phyloP scores from a whole-genome alignment of 1,140 invertebrate genomes.

The Andricus grossulariae region DNA sequence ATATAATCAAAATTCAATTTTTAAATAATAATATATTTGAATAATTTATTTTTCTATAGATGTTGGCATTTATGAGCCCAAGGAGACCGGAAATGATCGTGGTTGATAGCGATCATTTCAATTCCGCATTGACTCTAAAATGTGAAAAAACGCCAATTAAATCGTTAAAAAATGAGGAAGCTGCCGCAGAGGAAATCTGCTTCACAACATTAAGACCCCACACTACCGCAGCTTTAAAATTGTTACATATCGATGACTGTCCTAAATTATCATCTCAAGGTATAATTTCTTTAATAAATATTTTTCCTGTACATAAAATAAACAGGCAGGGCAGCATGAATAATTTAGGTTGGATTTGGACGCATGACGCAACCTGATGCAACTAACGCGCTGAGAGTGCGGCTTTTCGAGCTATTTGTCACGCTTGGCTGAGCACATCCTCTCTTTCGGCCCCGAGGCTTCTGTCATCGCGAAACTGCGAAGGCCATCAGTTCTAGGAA shows the following conservation, averaged over 20 bases:
- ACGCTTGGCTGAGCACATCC: too few relatives aligned
- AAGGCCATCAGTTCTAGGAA: too few relatives aligned
- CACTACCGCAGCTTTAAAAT: conserved; percentile 50
- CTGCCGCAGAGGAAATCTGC: conserved; percentile 40
- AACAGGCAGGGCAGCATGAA: too few relatives aligned
- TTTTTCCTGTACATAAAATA: not conserved
- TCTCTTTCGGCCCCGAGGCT: too few relatives aligned
- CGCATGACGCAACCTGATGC: too few relatives aligned
- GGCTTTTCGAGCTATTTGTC: too few relatives aligned
- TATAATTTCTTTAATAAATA: conserved; percentile 38
- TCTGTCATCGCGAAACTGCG: too few relatives aligned
- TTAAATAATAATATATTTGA: not conserved
- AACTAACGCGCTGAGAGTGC: too few relatives aligned
- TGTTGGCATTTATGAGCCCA: conserved; percentile 24
- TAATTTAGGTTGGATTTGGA: too few relatives aligned
- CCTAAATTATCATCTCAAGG: conserved; percentile 60
- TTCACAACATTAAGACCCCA: conserved; percentile 46
- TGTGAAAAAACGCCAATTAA: conserved; percentile 37
- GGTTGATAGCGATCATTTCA: conserved; percentile 47
- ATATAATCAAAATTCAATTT: too few relatives aligned
- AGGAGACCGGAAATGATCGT: conserved; percentile 43
- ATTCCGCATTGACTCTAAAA: conserved; percentile 41
- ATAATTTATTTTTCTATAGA: not conserved
- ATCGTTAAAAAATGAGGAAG: conserved; percentile 31
- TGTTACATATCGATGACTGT: conserved; percentile 59